Evolutionary conservation across 2,888 invertebrate species (phyloP), one percentile per base, ranked within the genome.

Genomic region (Elmis aenea): DNA sequence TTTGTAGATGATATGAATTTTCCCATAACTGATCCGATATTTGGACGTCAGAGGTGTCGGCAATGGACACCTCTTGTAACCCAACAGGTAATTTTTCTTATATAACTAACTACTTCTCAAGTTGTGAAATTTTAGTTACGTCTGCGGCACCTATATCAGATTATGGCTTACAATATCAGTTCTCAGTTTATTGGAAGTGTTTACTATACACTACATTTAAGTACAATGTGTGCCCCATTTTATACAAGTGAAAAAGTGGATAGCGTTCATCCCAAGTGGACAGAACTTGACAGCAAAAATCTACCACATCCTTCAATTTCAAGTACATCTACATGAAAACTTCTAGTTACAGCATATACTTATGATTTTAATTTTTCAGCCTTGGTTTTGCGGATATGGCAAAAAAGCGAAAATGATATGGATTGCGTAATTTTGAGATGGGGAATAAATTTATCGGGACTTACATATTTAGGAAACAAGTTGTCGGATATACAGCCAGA

Each of bases 21-120:
- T 49, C 52, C 56, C 36, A 46, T 54, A 43, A 50, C 55, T 37
- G 64, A 66, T 37, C 58, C 54, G 63, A 74, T 76, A 73, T 72
- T 76, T 61, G 73, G 74, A 49, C 72, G 76, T 53, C 81, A 84
- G 27, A 74, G 85, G 55, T 82, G 83, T 65, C 79, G 83, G 59
- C 78, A 83, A 67, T 87, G 86, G 85, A 75, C 82, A 42, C 88
- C 89, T 28, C 70, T 91, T 44, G 78, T 83, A 26, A 85, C 89
- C 10, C 91, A 90, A 66, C 92, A 92, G 74, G 81, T 81, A 68
- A n/a, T n/a, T n/a, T n/a, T n/a, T n/a, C n/a, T n/a, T n/a, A n/a
- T n/a, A n/a, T n/a, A n/a, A n/a, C n/a, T n/a, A n/a, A n/a, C n/a
- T n/a, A n/a, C n/a, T n/a, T n/a, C n/a, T n/a, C n/a, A n/a, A n/a